Evolutionary conservation across 2,797 vertebrate genomes (phyloP).

Genomic region (Macropodus opercularis): DNA sequence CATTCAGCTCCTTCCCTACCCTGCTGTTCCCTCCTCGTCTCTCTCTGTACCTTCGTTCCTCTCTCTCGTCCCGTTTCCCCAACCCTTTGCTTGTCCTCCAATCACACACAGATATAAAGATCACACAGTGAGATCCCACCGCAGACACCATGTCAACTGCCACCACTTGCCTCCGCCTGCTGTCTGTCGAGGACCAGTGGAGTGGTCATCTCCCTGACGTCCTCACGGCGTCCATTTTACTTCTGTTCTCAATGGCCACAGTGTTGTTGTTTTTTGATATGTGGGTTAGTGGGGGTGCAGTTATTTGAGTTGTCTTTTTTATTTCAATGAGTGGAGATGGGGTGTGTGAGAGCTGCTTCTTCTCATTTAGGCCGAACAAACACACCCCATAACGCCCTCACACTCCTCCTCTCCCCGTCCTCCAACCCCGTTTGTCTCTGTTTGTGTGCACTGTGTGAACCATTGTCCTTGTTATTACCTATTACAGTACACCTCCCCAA

Average conservation of each 20-base stretch:
- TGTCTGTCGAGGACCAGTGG: slow-evolving; percentile 63
- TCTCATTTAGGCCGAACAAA: slow-evolving; percentile 75
- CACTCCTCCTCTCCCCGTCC: slow-evolving; percentile 42
- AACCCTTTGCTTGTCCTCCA: slow-evolving; percentile 70
- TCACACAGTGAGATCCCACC: slow-evolving; percentile 69
- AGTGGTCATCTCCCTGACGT: slow-evolving; percentile 52
- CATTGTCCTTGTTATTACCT: slow-evolving; percentile 78
- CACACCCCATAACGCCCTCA: slow-evolving; percentile 73
- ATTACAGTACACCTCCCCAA: slow-evolving; percentile 70
- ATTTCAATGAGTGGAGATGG: slow-evolving; percentile 62
- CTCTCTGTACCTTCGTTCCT: slow-evolving; percentile 46
- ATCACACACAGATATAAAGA: slow-evolving; percentile 73
- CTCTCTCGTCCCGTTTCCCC: slow-evolving; percentile 25
- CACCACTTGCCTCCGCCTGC: slow-evolving; percentile 65
- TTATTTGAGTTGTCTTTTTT: slow-evolving; percentile 70
- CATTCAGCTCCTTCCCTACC: slow-evolving; percentile 61
- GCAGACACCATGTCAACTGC: slow-evolving; percentile 68
- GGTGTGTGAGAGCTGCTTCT: slow-evolving; percentile 71
- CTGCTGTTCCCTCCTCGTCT: slow-evolving; percentile 33
- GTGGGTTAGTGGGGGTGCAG: slow-evolving; percentile 57
- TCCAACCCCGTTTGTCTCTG: slow-evolving; percentile 70
- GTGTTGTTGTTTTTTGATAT: slow-evolving; percentile 71
- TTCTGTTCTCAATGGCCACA: slow-evolving; percentile 63
- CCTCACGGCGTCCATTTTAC: slow-evolving; percentile 50
- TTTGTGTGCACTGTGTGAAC: slow-evolving; percentile 82